phyloP scores from a whole-genome alignment of 1,140 invertebrate genomes.

The Aleiodes sp. region DNA sequence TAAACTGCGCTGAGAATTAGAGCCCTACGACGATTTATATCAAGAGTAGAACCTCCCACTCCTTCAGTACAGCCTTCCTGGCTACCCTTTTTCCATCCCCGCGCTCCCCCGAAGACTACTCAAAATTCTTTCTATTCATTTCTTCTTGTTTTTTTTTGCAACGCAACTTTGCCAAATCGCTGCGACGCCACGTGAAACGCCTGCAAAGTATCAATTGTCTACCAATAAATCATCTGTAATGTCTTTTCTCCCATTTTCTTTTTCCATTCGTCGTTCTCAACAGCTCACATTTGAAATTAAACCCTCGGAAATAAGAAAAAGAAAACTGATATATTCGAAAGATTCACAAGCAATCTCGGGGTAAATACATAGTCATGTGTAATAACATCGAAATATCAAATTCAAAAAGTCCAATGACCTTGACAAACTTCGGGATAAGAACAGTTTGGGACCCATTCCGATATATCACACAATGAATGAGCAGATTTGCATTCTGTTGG shows the following conservation, averaged over 20 bases:
- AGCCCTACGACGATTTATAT: constrained; percentile 50
- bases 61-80: background rate
- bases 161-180: constrained; percentile 37
- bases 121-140: background rate
- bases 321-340: no score
- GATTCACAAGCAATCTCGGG: no score
- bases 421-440: no score
- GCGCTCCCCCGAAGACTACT: background rate
- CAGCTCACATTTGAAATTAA: no score
- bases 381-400: no score
- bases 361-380: no score
- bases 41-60: constrained; percentile 15
- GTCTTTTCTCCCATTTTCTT: background rate
- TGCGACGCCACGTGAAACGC: background rate
- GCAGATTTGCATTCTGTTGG: no score
- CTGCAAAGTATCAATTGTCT: constrained; percentile 18
- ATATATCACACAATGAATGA: no score
- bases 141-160: background rate
- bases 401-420: no score
- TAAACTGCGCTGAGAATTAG: constrained; percentile 60
- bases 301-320: background rate
- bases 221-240: constrained; percentile 5
- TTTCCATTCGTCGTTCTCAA: no score
- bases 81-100: background rate
- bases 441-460: no score